Conservation (phyloP, 2,113 vertebrate species). For the Grammomys dolichurus region DNA sequence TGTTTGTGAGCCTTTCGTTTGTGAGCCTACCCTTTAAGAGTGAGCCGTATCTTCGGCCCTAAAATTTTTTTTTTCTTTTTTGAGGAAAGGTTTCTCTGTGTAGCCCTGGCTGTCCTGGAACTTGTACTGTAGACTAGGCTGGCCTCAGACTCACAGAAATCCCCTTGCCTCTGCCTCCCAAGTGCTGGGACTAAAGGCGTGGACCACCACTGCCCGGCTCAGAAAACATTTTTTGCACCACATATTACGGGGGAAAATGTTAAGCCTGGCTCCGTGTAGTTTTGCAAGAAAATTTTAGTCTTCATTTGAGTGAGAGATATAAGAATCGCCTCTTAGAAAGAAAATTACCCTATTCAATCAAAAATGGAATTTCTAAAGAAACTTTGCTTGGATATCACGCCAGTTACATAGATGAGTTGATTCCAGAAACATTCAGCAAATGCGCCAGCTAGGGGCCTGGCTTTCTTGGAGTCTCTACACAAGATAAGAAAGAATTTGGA, state of each 20-base stretch:
- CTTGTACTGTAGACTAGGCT: neutral
- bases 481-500: slow-evolving; percentile 18
- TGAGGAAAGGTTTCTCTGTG: too few species aligned
- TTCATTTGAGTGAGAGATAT: slow-evolving; percentile 51
- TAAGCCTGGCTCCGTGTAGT: neutral
- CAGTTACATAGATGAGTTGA: neutral
- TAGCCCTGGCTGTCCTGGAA: neutral
- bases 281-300: slow-evolving; percentile 17
- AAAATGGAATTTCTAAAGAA: slow-evolving; percentile 47
- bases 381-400: neutral
- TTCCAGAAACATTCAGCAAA: neutral
- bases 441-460: too few species aligned
- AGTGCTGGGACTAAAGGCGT: neutral
- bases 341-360: neutral
- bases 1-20: too few species aligned
- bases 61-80: neutral
- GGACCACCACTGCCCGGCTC: too few species aligned
- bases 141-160: neutral
- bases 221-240: neutral
- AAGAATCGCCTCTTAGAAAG: neutral
- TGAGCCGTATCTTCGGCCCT: neutral
- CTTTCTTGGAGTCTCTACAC: neutral
- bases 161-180: neutral
- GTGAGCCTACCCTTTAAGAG: neutral
- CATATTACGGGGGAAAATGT: neutral